These are phyloP conservation scores for Dryoscopus gambensis DNA, from an alignment of 2,113 vertebrate genomes.

Conservation along the genomic window DNA sequence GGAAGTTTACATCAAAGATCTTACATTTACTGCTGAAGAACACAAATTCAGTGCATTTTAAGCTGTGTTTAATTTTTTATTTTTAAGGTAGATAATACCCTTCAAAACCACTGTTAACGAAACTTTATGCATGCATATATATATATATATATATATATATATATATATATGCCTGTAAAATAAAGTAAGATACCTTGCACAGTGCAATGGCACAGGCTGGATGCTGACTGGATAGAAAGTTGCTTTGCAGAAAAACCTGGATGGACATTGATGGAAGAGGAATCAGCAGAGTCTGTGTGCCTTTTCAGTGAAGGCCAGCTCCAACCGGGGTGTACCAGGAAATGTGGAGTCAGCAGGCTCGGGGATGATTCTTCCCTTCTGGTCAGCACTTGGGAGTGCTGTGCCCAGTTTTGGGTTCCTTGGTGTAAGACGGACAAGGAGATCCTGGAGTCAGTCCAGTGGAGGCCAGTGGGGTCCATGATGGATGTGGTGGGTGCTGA, in stretches of 20 bases:
- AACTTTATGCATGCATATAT: not conserved
- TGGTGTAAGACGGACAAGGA: fast-evolving
- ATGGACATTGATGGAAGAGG: not conserved
- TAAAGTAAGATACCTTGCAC: not conserved
- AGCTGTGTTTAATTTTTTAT: not conserved
- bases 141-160: fast-evolving
- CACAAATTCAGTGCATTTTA: not conserved
- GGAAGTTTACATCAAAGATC: not conserved
- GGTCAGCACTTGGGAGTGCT: not conserved
- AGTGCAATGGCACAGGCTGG: not conserved
- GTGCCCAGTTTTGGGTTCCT: not conserved
- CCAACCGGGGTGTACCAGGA: not conserved
- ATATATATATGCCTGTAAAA: not conserved
- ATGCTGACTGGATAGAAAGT: not conserved
- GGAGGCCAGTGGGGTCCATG: not conserved
- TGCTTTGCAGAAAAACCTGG: not conserved
- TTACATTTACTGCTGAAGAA: not conserved
- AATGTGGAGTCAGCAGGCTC: not conserved
- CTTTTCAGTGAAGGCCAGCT: not conserved
- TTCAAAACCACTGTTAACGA: not conserved
- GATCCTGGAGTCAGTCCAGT: not conserved
- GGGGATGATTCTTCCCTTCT: not conserved
- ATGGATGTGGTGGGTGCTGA: fast-evolving
- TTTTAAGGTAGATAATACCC: not conserved
- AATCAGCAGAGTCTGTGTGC: not conserved